Conservation (phyloP, 2,888 invertebrate species). For the Drosophila emarginata region DNA sequence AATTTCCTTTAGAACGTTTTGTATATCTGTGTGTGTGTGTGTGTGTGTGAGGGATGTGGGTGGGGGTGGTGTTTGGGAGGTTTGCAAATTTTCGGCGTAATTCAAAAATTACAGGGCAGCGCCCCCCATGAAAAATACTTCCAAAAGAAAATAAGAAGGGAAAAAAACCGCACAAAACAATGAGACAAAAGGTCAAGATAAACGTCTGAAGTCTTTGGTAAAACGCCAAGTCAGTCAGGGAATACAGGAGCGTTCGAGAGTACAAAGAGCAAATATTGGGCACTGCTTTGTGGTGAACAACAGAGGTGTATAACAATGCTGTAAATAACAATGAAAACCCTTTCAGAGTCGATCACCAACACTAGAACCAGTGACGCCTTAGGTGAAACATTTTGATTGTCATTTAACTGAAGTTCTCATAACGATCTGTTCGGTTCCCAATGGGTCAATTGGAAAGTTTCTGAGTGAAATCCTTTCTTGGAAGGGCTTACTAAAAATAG, state of each 20-base stretch:
- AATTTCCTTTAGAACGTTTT: conserved; percentile 17
- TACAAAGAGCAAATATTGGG: neutral
- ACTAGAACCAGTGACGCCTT: no score
- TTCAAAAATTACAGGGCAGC: conserved; percentile 78
- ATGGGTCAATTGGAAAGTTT: no score
- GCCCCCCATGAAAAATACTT: neutral
- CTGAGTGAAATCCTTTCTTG: no score
- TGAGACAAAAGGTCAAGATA: conserved; percentile 13
- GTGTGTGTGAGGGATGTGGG: conserved; percentile 6
- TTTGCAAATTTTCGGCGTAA: conserved; percentile 68
- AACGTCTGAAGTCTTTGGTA: neutral
- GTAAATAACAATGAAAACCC: no score
- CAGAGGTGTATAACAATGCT: no score
- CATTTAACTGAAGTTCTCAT: no score
- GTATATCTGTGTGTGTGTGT: conserved; percentile 26
- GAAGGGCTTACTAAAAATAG: no score
- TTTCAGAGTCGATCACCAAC: no score
- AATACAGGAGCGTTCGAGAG: neutral
- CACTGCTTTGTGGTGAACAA: neutral
- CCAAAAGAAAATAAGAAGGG: neutral
- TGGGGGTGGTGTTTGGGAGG: conserved; percentile 33
- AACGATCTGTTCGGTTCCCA: no score
- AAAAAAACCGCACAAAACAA: neutral
- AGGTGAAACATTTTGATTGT: no score
- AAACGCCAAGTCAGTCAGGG: neutral